phyloP scores from a whole-genome alignment of 2,888 invertebrate genomes.

The Papilio demoleus region DNA sequence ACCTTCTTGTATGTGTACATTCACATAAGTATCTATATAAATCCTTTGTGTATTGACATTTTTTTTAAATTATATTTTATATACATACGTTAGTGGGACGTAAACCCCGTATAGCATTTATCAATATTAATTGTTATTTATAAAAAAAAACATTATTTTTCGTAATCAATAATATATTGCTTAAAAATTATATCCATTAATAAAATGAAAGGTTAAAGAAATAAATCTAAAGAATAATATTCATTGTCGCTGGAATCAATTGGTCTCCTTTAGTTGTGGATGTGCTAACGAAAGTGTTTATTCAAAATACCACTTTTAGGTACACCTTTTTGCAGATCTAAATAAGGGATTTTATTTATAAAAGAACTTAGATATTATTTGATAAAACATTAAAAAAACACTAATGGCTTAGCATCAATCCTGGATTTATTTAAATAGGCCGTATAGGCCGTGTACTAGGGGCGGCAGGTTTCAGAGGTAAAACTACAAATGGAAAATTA shows the following conservation, averaged over 20 bases:
- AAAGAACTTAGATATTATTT: background rate
- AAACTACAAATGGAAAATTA: too few species aligned
- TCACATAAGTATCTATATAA: too few species aligned
- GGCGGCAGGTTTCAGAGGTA: too few species aligned
- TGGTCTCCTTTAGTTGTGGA: background rate
- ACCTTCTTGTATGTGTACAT: too few species aligned
- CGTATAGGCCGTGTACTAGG: too few species aligned
- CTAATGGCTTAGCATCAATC: background rate
- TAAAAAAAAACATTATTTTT: too few species aligned
- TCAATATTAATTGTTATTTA: too few species aligned
- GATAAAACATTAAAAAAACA: background rate
- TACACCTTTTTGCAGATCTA: background rate
- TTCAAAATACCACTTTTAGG: background rate
- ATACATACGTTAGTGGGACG: too few species aligned
- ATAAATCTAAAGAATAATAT: background rate
- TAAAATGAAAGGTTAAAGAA: background rate
- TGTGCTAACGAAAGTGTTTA: background rate
- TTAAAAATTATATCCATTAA: background rate
- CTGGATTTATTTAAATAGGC: background rate
- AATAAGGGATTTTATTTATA: background rate
- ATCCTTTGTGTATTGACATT: background rate
- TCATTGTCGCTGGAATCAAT: background rate
- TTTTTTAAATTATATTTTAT: background rate
- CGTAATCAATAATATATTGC: background rate
- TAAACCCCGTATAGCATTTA: too few species aligned